Conservation (phyloP, 37 sponge, comb jelly and placozoan genomes). For the Amphimedon queenslandica region DNA sequence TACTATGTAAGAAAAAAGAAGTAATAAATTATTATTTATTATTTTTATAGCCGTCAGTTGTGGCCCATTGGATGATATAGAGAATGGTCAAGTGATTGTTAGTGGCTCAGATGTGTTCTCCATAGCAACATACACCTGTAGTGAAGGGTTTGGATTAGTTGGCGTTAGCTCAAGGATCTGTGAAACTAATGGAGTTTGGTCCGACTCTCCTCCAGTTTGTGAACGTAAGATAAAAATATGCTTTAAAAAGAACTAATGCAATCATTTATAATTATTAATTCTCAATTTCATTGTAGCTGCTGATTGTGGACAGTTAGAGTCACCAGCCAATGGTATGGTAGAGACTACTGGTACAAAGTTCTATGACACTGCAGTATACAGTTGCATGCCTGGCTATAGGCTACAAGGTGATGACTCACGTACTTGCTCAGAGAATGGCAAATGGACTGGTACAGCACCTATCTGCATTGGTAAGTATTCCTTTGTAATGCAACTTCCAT, state of each 20-base stretch:
- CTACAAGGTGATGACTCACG: constrained; percentile 35
- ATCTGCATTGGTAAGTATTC: constrained; percentile 43
- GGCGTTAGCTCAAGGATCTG: constrained; percentile 30
- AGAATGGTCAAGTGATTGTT: constrained; percentile 5
- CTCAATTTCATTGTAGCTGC: neutral
- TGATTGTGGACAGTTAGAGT: neutral
- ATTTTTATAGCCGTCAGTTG: constrained; percentile 20
- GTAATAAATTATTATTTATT: too few relatives aligned
- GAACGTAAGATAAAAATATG: constrained; percentile 19
- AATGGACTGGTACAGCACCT: constrained; percentile 55
- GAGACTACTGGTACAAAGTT: neutral
- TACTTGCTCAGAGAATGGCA: constrained; percentile 38
- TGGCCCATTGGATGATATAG: constrained; percentile 9
- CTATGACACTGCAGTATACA: constrained; percentile 34
- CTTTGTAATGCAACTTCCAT: neutral
- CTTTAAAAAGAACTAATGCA: too few relatives aligned
- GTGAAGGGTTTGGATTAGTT: constrained; percentile 32
- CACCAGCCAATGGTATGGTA: constrained; percentile 19
- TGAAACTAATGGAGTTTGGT: constrained; percentile 34
- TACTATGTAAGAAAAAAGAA: too few relatives aligned
- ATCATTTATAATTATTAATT: too few relatives aligned
- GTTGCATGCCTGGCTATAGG: constrained; percentile 31
- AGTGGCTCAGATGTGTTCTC: neutral
- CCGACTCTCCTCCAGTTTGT: constrained; percentile 30
- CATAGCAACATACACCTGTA: constrained; percentile 42